These are phyloP conservation scores for Anarhynchus alexandrinus DNA, from an alignment of 2,113 vertebrate species.

Conservation along the genomic window DNA sequence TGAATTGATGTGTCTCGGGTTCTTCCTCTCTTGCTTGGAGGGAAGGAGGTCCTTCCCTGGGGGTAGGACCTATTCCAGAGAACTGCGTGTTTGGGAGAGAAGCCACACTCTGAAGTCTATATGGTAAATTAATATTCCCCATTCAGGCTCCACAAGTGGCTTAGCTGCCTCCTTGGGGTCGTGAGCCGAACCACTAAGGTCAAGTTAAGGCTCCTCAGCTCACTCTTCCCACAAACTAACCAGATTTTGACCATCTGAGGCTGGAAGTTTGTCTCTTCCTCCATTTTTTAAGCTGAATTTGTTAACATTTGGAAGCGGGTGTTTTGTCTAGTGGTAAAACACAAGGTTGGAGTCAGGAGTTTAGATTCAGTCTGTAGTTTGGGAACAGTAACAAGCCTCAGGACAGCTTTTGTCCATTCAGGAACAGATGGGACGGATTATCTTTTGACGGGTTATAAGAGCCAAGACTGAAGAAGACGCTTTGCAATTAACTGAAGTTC, in stretches of 20 bases:
- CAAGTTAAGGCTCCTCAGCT: not conserved
- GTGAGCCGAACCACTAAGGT: not conserved
- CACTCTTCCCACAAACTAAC: not conserved
- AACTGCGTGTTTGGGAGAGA: accelerated
- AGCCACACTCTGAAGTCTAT: not conserved
- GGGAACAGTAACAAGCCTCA: not conserved
- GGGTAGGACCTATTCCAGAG: not conserved
- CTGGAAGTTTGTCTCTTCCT: not conserved
- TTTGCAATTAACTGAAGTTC: not conserved
- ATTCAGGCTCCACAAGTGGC: not conserved
- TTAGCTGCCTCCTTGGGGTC: not conserved
- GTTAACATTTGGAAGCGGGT: not conserved
- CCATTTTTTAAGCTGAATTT: not conserved
- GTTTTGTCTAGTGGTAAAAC: slow-evolving; percentile 12
- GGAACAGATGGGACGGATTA: slow-evolving; percentile 29
- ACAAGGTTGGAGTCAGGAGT: not conserved
- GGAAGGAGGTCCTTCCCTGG: not conserved
- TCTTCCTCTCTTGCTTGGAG: not conserved
- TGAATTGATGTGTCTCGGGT: not conserved
- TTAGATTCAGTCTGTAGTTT: not conserved
- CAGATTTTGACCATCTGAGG: not conserved
- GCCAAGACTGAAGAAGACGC: not conserved
- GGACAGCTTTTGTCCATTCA: slow-evolving; percentile 8
- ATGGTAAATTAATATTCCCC: not conserved
- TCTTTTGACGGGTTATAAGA: not conserved